Evolutionary conservation across 2,888 invertebrate species (phyloP).

Genomic region (Meghimatium bilineatum): DNA sequence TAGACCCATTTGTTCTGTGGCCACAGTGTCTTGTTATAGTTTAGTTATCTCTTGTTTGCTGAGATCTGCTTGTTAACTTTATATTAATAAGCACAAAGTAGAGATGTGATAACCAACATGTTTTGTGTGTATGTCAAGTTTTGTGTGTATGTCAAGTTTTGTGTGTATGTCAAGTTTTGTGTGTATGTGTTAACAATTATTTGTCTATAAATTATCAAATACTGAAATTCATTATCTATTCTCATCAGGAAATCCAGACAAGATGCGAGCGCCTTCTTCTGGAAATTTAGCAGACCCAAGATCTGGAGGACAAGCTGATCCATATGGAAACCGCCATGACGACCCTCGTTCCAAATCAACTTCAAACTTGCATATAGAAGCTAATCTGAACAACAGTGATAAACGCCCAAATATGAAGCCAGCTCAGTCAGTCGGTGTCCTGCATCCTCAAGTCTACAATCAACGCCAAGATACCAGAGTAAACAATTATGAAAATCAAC

Average conservation of each 20-base stretch:
- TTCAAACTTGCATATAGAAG: constrained; percentile 66
- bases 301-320: constrained; percentile 51
- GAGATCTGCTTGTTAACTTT: too few relatives aligned
- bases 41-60: too few relatives aligned
- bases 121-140: too few relatives aligned
- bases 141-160: too few relatives aligned
- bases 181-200: too few relatives aligned
- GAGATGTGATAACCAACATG: too few relatives aligned
- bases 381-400: constrained; percentile 64
- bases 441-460: constrained; percentile 55
- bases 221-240: too few relatives aligned
- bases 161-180: too few relatives aligned
- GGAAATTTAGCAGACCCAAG: constrained; percentile 54
- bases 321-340: constrained; percentile 48
- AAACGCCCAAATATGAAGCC: constrained; percentile 59
- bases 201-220: too few relatives aligned
- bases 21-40: too few relatives aligned
- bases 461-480: constrained; percentile 48
- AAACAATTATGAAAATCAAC: constrained; percentile 72
- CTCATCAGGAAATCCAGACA: constrained; percentile 42
- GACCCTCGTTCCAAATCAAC: constrained; percentile 70
- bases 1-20: too few relatives aligned
- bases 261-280: constrained; percentile 56
- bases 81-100: too few relatives aligned
- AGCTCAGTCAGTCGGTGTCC: constrained; percentile 66